Base-by-base conservation (phyloP, 2,797 vertebrate genomes). In the Hirundo rustica region DNA sequence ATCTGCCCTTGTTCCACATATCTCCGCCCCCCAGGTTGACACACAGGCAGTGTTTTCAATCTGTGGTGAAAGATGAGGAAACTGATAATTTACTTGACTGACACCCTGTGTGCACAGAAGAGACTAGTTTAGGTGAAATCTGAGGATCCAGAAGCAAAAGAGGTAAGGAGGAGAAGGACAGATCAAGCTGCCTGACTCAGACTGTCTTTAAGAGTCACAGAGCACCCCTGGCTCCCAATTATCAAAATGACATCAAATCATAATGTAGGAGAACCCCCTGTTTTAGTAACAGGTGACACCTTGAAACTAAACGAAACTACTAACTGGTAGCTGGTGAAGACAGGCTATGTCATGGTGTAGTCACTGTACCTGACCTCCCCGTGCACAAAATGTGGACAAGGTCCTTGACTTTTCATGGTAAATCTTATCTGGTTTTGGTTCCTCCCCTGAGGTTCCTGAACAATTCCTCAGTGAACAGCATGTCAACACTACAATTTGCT, bases 331-430 rank as follows among this genome's bases (percentile, higher is more conserved):
- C 25, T 78, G 58, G 20, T 68, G 45, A 79, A 86, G 19, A 27
- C 13, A 7, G 0, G 0, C 11, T 34, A 13, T 50, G 8, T 38
- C 68, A 58, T 4, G 4, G 5, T 54, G 40, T 44, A 55, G 16
- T 53, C 47, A 57, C 38, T 68, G 38, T 13, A 29, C 7, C 5
- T 16, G 48, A 50, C 29, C 30, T 65, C 34, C 26, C 9, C 14
- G 7, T 8, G 4, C 13, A 71, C 11, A 60, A 68, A 79, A 38
- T n/a, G 9, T 26, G 36, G 32, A 34, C 13, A 48, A 68, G 26
- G 29, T 55, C 42, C 42, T 91, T 15, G 51, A 83, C 76, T 76
- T 68, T 72, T 62, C 30, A 38, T 61, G 20, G 7, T 70, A 44
- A 40, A 26, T 61, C 30, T 18, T 8, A 34, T 8, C 11, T 53